phyloP scores from a whole-genome alignment of 2,113 vertebrate species.

The Oreocharis arfaki region DNA sequence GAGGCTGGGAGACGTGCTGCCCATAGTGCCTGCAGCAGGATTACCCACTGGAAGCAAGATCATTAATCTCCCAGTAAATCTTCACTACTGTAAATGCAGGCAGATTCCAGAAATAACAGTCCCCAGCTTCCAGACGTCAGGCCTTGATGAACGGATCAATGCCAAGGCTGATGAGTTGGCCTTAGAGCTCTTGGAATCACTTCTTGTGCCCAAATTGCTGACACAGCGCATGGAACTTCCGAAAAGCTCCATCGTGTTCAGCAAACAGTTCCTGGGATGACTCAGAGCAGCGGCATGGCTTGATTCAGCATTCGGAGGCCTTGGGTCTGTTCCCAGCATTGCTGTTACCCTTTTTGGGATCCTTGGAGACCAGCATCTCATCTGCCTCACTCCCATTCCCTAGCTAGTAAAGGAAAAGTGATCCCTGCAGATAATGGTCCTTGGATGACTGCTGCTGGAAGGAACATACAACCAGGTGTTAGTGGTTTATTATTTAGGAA shows the following conservation, averaged over 20 bases:
- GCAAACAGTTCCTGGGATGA: not conserved
- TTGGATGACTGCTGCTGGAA: not conserved
- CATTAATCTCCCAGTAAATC: not conserved
- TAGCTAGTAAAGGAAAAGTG: not conserved
- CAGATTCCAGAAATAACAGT: not conserved
- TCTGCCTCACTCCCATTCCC: not conserved
- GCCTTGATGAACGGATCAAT: not conserved
- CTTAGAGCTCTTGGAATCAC: not conserved
- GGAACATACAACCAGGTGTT: rapidly evolving
- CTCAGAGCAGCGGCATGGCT: not conserved
- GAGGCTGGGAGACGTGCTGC: not conserved
- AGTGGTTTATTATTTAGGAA: not conserved
- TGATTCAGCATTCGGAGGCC: not conserved
- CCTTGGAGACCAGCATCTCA: not conserved
- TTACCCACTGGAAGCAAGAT: not conserved
- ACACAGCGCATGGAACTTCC: not conserved
- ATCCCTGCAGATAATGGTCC: not conserved
- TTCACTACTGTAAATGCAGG: not conserved
- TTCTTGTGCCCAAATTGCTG: not conserved
- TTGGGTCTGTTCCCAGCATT: not conserved
- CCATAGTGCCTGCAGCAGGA: not conserved
- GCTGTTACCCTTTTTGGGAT: not conserved
- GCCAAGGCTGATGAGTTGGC: not conserved
- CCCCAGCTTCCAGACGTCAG: not conserved
- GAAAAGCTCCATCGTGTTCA: not conserved